Percentiles rank a stretch among this genome's conserved stretches.
Conservation (phyloP, 2,888 invertebrate genomes). For the Antheraea yamamai region DNA sequence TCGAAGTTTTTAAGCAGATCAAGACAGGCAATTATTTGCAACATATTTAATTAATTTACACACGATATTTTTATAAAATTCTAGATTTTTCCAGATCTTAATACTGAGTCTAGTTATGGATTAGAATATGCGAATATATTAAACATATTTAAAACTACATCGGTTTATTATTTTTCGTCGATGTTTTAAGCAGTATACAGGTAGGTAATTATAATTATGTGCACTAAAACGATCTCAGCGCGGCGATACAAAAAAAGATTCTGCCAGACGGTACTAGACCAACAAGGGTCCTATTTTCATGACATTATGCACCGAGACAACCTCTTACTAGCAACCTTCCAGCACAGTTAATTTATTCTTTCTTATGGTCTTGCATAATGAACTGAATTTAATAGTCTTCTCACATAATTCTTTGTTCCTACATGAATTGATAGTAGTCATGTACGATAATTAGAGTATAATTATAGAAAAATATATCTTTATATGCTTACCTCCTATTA, state of each 20-base stretch:
- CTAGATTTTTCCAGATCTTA: no score
- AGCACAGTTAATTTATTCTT: slow-evolving; percentile 34
- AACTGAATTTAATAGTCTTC: neutral
- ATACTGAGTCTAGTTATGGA: no score
- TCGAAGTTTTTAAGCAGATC: neutral
- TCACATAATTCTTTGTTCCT: neutral
- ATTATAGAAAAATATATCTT: no score
- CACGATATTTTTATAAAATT: no score
- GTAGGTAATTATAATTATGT: neutral
- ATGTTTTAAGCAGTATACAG: neutral
- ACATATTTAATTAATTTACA: no score
- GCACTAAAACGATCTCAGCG: neutral
- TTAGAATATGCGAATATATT: neutral
- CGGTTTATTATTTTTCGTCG: neutral
- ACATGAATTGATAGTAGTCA: neutral
- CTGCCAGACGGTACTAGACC: slow-evolving; percentile 32
- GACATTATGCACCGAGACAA: slow-evolving; percentile 66
- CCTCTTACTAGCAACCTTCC: slow-evolving; percentile 19
- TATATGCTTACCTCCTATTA: no score
- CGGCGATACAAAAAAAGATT: slow-evolving; percentile 3
- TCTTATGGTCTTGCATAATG: slow-evolving; percentile 22
- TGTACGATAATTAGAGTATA: neutral
- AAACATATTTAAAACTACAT: neutral
- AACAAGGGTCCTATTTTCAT: slow-evolving; percentile 69
- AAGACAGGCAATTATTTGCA: no score